These are phyloP conservation scores for Spialia ferax DNA, from an alignment of 2,888 invertebrate species.

Conservation along the genomic window DNA sequence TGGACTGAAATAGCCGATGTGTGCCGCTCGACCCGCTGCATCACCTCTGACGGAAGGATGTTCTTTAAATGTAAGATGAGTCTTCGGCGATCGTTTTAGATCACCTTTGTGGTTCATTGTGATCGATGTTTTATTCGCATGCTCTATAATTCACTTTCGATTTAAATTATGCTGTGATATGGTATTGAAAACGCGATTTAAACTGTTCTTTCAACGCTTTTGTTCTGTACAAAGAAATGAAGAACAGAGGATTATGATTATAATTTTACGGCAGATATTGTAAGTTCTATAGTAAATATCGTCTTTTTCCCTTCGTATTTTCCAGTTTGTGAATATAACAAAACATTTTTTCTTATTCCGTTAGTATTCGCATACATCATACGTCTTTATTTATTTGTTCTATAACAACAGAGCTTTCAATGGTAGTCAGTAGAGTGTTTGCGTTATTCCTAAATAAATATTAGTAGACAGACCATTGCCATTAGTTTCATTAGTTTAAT, in stretches of 20 bases:
- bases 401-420: neutral
- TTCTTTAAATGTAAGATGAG: slow-evolving; percentile 41
- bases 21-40: slow-evolving; percentile 66
- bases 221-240: too few relatives aligned
- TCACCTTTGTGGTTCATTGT: slow-evolving; percentile 15
- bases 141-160: neutral
- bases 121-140: neutral
- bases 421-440: slow-evolving; percentile 18
- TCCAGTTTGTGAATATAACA: too few relatives aligned
- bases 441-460: slow-evolving; percentile 15
- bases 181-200: neutral
- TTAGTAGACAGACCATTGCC: slow-evolving; percentile 17
- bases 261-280: too few relatives aligned
- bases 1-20: too few relatives aligned
- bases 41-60: slow-evolving; percentile 51
- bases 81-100: slow-evolving; percentile 23
- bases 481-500: slow-evolving; percentile 1
- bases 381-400: neutral
- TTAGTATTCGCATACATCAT: neutral
- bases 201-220: too few relatives aligned
- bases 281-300: too few relatives aligned
- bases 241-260: too few relatives aligned
- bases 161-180: neutral
- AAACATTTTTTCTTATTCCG: neutral
- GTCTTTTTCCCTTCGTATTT: too few relatives aligned